Evolutionary conservation across 1,140 invertebrate species (phyloP), one percentile per base, ranked within the genome.

Genomic region (Drosophila novamexicana): DNA sequence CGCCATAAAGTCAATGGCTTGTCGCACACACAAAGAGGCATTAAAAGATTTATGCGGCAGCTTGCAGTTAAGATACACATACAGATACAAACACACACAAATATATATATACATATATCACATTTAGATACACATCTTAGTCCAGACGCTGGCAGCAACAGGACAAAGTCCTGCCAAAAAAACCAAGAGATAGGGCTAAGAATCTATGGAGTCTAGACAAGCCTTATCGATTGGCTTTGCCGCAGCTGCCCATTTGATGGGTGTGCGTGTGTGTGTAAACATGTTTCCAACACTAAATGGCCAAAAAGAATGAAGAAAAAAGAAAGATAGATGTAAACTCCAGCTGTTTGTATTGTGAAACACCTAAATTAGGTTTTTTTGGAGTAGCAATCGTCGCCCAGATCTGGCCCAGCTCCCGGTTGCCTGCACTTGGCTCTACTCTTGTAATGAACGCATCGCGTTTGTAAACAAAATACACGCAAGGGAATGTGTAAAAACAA

Each of bases 401-500:
- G 50, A 45, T 39, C 34, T 9, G 10, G 2, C 9, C 45, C 47
- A 12, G 45, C 45, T 49, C 10, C 18, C 8, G 5, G 45, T 9
- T 18, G 22, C 9, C 22, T 50, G 49, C 49, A 18, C 58, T 36
- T 14, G 16, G 14, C 29, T 34, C 45, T 18, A 9, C 32, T 40
- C 50, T 49, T 65, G 61, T 71, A 72, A 52, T 72, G 29, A 22
- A 37, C 45, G 57, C 34, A 42, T 10, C 47, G 37, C 50, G 57
- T 65, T 66, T 22, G 74, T 74, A 72, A 71, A 83, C 62, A 73
- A 79, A 75, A 68, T 54, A 62, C 56, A 81, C 56, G 75, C 70
- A 49, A 62, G 80, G 80, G 77, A 80, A 84, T 84, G 77, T 85
- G 81, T 85, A 70, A 85, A 85, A 66, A 70, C 81, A 84, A 84